Percentiles rank a stretch among this genome's conserved stretches.
Evolutionary conservation across 2,797 vertebrate genomes (phyloP).

Genomic region (Dallia pectoralis): DNA sequence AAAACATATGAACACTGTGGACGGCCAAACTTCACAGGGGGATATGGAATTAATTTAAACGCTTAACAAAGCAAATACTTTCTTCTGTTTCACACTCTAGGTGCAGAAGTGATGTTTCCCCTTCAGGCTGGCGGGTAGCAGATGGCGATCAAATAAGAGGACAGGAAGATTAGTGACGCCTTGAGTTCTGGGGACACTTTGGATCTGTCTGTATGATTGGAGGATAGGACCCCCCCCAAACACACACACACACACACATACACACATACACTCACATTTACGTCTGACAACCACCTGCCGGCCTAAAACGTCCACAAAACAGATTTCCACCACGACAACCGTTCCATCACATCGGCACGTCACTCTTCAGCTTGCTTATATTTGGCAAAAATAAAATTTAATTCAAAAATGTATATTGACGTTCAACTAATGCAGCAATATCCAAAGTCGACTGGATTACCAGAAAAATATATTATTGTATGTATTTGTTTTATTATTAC

Average conservation of each 20-base stretch:
- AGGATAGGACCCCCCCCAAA: background rate
- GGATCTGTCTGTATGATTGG: background rate
- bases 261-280: background rate
- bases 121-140: conserved; percentile 30
- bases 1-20: background rate
- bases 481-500: no score
- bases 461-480: no score
- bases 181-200: conserved; percentile 9
- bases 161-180: conserved; percentile 25
- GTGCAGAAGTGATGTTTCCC: conserved; percentile 23
- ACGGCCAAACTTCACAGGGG: background rate
- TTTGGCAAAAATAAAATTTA: background rate
- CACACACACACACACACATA: background rate
- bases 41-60: background rate
- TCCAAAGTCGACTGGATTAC: no score
- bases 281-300: background rate
- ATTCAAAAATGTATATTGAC: no score
- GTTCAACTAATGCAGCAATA: no score
- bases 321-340: background rate
- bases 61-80: background rate
- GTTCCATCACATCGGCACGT: conserved; percentile 13
- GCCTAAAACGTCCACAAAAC: conserved; percentile 5
- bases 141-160: conserved; percentile 35
- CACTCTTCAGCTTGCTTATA: background rate
- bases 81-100: background rate